phyloP scores from a whole-genome alignment of 2,888 invertebrate species.

The Papilio gigon region DNA sequence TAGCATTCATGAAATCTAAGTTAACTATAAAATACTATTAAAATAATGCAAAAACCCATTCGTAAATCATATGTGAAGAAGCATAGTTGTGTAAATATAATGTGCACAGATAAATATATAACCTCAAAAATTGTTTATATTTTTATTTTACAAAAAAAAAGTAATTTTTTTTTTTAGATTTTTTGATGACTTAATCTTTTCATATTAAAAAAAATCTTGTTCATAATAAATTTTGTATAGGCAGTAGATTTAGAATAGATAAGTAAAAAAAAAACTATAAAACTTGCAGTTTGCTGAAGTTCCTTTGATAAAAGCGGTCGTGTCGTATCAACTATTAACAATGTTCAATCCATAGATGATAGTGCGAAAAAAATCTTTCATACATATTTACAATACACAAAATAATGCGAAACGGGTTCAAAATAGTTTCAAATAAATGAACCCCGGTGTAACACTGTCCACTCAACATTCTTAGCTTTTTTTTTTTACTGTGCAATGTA shows the following conservation, averaged over 20 bases:
- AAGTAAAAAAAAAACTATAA: neutral
- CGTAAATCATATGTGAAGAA: slow-evolving; percentile 42
- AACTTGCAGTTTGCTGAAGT: neutral
- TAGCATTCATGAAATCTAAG: slow-evolving; percentile 71
- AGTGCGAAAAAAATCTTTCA: slow-evolving; percentile 35
- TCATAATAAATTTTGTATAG: no score
- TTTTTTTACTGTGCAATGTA: slow-evolving; percentile 43
- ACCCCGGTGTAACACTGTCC: slow-evolving; percentile 70
- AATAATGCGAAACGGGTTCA: slow-evolving; percentile 56
- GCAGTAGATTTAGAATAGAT: neutral
- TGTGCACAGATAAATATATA: slow-evolving; percentile 32
- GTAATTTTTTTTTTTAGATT: neutral
- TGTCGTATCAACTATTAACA: neutral
- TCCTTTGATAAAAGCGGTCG: neutral
- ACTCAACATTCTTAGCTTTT: slow-evolving; percentile 77
- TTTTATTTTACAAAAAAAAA: neutral
- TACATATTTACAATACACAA: slow-evolving; percentile 41
- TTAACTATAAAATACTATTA: slow-evolving; percentile 48
- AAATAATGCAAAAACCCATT: slow-evolving; percentile 47
- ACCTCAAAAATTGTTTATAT: no score
- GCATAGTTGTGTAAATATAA: slow-evolving; percentile 35
- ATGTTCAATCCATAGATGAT: neutral
- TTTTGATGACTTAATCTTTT: neutral
- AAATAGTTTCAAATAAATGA: slow-evolving; percentile 61
- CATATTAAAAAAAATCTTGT: no score